These are phyloP conservation scores for Troides oblongomaculatus DNA, from an alignment of 2,888 invertebrate genomes.

Conservation along the genomic window DNA sequence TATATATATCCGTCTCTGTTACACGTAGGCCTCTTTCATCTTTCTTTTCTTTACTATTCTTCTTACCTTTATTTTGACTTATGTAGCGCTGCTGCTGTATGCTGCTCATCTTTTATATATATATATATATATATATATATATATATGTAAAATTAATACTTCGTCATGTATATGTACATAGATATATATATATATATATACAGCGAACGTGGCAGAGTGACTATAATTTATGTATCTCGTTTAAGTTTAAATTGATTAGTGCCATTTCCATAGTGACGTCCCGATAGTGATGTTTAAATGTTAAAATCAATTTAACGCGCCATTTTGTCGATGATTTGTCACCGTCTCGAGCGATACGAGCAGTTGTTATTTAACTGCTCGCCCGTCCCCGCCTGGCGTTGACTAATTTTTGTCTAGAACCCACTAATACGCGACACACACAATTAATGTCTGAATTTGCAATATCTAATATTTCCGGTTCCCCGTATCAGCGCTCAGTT, in stretches of 20 bases:
- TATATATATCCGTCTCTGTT: no score
- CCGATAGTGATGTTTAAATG: slow-evolving; percentile 27
- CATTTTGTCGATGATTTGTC: slow-evolving; percentile 28
- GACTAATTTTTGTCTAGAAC: slow-evolving; percentile 18
- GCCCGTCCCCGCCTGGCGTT: slow-evolving; percentile 15
- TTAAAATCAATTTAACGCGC: slow-evolving; percentile 26
- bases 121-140: no score
- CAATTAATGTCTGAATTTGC: slow-evolving; percentile 5
- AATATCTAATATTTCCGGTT: slow-evolving; percentile 13
- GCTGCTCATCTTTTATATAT: no score
- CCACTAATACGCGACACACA: slow-evolving; percentile 6
- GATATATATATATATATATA: no score
- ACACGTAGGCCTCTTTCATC: no score
- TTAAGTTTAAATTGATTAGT: slow-evolving; percentile 23
- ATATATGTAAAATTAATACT: no score
- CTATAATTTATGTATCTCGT: slow-evolving; percentile 27
- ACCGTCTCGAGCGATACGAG: slow-evolving; percentile 20
- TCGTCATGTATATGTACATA: no score
- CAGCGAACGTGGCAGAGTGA: background rate
- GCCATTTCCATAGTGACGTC: slow-evolving; percentile 26
- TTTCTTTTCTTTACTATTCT: no score
- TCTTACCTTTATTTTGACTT: no score
- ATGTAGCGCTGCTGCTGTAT: no score
- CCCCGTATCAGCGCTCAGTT: background rate
- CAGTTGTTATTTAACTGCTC: slow-evolving; percentile 12